phyloP scores from a whole-genome alignment of 2,113 vertebrate genomes.

The Euleptes europaea region DNA sequence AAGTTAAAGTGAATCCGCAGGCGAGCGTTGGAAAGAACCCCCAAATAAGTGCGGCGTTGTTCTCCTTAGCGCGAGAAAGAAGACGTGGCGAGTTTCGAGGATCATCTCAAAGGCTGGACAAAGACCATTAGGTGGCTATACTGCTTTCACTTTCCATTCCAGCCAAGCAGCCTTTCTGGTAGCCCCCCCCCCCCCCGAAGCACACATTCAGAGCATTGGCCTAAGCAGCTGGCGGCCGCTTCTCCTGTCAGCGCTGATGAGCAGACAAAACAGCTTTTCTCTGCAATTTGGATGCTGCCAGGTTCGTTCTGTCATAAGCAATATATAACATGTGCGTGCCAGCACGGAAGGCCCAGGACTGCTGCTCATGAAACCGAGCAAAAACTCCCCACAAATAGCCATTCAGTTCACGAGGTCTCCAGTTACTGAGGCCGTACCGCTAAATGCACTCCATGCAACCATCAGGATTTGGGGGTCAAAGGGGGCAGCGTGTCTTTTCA shows the following conservation, averaged over 20 bases:
- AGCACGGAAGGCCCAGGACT: not conserved
- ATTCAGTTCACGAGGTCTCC: not conserved
- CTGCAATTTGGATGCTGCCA: not conserved
- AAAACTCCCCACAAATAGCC: not conserved
- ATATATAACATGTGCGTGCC: not conserved
- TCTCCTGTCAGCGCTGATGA: not conserved
- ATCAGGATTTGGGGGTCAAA: not conserved
- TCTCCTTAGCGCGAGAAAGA: not conserved
- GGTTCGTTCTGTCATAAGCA: not conserved
- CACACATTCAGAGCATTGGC: not conserved
- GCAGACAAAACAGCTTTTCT: slow-evolving; percentile 8
- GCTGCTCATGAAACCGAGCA: not conserved
- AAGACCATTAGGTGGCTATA: not conserved
- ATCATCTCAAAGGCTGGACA: not conserved
- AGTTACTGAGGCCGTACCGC: not conserved
- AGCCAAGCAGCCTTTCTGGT: not conserved
- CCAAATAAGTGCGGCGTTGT: not conserved
- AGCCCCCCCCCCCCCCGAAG: not conserved
- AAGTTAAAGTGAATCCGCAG: not conserved
- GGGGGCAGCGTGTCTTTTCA: not conserved
- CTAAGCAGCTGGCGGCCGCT: not conserved
- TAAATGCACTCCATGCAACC: too few relatives aligned
- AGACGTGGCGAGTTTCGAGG: not conserved
- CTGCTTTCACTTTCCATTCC: not conserved
- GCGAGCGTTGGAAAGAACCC: not conserved